Conservation (phyloP, 2,113 vertebrate species). For the Amblyopsis rosae region DNA sequence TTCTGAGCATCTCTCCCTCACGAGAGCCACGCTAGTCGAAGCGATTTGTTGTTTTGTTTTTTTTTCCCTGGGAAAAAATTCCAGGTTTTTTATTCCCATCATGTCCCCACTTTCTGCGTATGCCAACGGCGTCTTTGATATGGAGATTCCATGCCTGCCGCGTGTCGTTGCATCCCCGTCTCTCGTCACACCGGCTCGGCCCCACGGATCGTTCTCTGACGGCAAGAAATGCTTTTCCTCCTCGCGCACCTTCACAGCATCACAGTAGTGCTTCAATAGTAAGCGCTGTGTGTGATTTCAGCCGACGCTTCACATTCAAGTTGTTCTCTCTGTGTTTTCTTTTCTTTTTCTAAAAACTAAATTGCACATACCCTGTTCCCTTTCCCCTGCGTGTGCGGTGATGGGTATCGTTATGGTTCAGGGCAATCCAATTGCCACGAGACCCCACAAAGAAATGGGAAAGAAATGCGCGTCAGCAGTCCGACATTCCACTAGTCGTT, state of each 20-base stretch:
- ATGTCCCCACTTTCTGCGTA: slow-evolving; percentile 30
- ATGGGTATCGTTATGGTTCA: slow-evolving; percentile 19
- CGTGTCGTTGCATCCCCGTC: neutral
- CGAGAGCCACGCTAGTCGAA: neutral
- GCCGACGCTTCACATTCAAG: slow-evolving; percentile 26
- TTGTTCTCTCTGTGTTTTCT: slow-evolving; percentile 24
- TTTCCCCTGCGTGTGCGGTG: slow-evolving; percentile 14
- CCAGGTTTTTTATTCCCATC: slow-evolving; percentile 24
- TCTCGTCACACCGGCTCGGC: neutral
- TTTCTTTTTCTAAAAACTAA: no score
- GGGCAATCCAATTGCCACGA: slow-evolving; percentile 5
- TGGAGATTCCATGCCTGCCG: slow-evolving; percentile 53
- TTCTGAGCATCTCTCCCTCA: slow-evolving; percentile 36
- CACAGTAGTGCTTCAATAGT: slow-evolving; percentile 27
- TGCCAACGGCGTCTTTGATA: slow-evolving; percentile 56
- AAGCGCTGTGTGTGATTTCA: slow-evolving; percentile 26
- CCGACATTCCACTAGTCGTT: neutral
- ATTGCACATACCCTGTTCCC: no score
- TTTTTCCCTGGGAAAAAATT: slow-evolving; percentile 29
- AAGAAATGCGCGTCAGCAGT: neutral
- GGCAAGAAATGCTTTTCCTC: no score
- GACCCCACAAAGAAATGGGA: slow-evolving; percentile 1
- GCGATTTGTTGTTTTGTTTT: neutral
- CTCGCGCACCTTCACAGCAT: slow-evolving; percentile 15
- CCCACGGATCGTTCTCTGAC: neutral